Evolutionary conservation across 2,113 vertebrate species (phyloP), one percentile per base, ranked within the genome.

Genomic region (Tachysurus vachellii): DNA sequence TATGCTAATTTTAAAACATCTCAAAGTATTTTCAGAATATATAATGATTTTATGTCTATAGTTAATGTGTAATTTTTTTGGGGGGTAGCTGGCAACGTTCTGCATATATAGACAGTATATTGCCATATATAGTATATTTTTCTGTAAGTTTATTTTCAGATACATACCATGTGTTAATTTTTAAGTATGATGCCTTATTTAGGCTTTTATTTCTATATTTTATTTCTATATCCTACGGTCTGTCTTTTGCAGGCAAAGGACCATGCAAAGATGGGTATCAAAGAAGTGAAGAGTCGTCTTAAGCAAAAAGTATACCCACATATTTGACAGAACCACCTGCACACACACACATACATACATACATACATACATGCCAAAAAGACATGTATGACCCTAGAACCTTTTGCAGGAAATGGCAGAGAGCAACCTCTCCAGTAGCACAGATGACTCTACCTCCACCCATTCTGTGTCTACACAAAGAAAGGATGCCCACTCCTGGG

Each of bases 231-330:
- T 3, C 87, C 28, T 42, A 59, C 36, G 82, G 77, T 89, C 10
- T 95, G 91, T 93, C 90, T 94, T 92, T 94, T 93, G 89, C 95
- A 99, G 98, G 98, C 98, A 89, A 99, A 99, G 95, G 98, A 99
- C 94, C 98, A 99, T 89, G 98, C 98, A 85, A 98, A 96, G 93
- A 99, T 99, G 97, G 97, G 98, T 89, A 99, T 99, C 93, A 99
- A 97, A 92, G 98, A 99, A 93, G 97, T 99, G 5, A 95, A 92
- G 88, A 96, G 94, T 86, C 92, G 95, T 13, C 90, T 95, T 9
- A 95, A 95, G 84, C 94, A 94, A 84, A 97, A 96, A 96, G 97
- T 96, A 36, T 36, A 9, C 9, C 5, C 4, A 12, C 26, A 64
- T 61, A 54, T 13, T 64, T 31, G 1, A 70, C 12, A 71, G 9